Conservation (phyloP, 1,140 invertebrate genomes). For the Cherax quadricarinatus region DNA sequence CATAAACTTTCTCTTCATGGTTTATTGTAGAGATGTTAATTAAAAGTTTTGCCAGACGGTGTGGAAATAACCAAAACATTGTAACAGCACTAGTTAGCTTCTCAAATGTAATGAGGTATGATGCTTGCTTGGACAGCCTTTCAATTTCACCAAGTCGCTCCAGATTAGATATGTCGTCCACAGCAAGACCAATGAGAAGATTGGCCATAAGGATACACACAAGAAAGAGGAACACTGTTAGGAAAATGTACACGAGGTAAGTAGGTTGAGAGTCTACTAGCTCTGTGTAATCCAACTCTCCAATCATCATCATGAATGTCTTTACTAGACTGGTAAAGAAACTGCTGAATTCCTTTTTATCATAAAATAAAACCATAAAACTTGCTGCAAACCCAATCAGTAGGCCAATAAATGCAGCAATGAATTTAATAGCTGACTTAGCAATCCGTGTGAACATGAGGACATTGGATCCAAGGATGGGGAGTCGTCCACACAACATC, state of each 20-base stretch:
- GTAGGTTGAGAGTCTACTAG: conserved; percentile 11
- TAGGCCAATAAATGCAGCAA: conserved; percentile 29
- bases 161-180: conserved; percentile 36
- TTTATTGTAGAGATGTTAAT: neutral
- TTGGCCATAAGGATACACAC: conserved; percentile 54
- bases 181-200: conserved; percentile 51
- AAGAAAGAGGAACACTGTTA: conserved; percentile 37
- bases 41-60: neutral
- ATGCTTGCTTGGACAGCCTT: conserved; percentile 38
- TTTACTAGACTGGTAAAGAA: conserved; percentile 21
- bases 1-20: neutral
- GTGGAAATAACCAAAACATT: conserved; percentile 12
- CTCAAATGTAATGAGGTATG: conserved; percentile 25
- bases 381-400: conserved; percentile 38
- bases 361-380: conserved; percentile 45
- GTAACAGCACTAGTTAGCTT: neutral
- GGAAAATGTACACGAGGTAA: conserved; percentile 17
- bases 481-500: conserved; percentile 50
- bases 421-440: conserved; percentile 47
- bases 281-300: conserved; percentile 40
- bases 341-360: neutral
- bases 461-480: conserved; percentile 22
- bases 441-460: conserved; percentile 52
- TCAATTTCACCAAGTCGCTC: conserved; percentile 29
- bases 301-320: conserved; percentile 59